These are phyloP conservation scores for Eulemur rufifrons DNA, from an alignment of 2,113 vertebrate genomes.

Conservation along the genomic window DNA sequence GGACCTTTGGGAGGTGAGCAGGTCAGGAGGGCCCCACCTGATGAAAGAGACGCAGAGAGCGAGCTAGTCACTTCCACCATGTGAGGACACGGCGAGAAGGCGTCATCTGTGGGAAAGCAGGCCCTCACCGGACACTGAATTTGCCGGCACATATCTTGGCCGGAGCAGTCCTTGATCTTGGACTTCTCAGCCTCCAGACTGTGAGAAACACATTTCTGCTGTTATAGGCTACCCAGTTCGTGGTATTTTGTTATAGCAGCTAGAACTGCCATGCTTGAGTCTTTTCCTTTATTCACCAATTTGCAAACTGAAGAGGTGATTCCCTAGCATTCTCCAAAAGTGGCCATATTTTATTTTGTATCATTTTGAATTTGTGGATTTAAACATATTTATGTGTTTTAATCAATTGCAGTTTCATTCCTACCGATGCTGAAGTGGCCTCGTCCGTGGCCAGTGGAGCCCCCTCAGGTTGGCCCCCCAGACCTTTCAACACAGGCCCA, in stretches of 20 bases:
- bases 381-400: background rate
- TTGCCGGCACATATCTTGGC: background rate
- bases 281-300: background rate
- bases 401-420: background rate
- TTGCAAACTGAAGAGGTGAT: background rate
- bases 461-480: background rate
- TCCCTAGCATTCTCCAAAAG: background rate
- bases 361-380: background rate
- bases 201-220: background rate
- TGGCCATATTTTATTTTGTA: background rate
- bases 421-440: background rate
- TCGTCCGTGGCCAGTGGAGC: background rate
- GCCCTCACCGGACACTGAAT: background rate
- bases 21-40: background rate
- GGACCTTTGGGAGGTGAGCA: background rate
- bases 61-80: background rate
- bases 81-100: background rate
- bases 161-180: background rate
- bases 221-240: background rate
- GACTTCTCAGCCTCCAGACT: background rate
- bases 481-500: background rate
- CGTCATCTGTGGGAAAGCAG: background rate
- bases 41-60: background rate
- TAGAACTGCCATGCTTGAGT: background rate
- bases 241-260: background rate